A percentile compares a stretch with the other conserved stretches of the same genome.
phyloP scores from a whole-genome alignment of 1,140 invertebrate genomes.

The Gonatopus flavifemur region DNA sequence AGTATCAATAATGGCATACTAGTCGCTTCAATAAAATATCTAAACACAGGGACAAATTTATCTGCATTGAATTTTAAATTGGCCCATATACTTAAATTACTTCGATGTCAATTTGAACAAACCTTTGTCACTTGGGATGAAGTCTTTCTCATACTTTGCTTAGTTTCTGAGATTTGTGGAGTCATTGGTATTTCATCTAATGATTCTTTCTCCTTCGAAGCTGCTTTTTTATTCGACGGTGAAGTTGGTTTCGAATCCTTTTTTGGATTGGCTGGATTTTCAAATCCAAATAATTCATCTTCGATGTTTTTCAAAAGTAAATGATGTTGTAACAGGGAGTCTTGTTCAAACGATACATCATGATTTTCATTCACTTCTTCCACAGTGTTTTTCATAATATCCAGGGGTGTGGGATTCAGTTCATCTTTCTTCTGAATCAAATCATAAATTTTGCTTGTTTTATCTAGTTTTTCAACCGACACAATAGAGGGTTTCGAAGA shows the following conservation, averaged over 20 bases:
- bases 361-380: not conserved
- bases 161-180: too few relatives aligned
- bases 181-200: too few relatives aligned
- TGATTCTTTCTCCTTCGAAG: not conserved
- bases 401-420: too few relatives aligned
- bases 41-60: too few relatives aligned
- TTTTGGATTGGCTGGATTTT: not conserved
- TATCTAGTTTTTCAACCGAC: not conserved
- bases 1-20: too few relatives aligned
- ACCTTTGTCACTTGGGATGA: not conserved
- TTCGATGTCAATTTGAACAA: not conserved
- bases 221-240: not conserved
- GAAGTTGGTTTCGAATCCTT: not conserved
- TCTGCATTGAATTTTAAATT: too few relatives aligned
- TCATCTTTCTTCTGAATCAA: not conserved
- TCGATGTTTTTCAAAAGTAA: slow-evolving; percentile 26
- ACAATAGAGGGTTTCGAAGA: not conserved
- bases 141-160: not conserved
- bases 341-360: slow-evolving; percentile 7
- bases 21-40: too few relatives aligned
- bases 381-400: too few relatives aligned
- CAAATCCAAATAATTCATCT: slow-evolving; percentile 24
- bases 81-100: not conserved
- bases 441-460: not conserved
- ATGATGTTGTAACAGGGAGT: slow-evolving; percentile 28